Base-by-base conservation (phyloP, 2,113 vertebrate genomes). In the Equus quagga region DNA sequence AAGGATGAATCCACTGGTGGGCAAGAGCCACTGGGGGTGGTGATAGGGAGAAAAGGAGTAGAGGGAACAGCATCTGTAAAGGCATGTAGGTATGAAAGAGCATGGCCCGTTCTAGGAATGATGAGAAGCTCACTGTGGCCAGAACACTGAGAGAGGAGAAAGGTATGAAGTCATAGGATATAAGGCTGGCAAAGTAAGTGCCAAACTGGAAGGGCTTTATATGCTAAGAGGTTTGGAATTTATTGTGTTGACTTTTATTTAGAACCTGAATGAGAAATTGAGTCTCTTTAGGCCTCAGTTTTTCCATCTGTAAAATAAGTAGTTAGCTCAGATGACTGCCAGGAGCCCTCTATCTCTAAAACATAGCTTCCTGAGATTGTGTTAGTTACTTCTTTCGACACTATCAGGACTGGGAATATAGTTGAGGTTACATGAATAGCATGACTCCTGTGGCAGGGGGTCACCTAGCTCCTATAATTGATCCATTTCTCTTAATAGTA, bases 401-500 rank as follows among this genome's bases (percentile, higher is more conserved):
- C 2, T 79, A 2, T 76, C 19, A 26, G 28, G 7, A 15, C 24
- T 92, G 44, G 33, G 26, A 60, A 41, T 2, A 14, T 64, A 23
- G 8, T n/a, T 44, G 23, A 46, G 14, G 9, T 80, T 81, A 44
- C 73, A 26, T 24, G 64, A 93, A 62, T 70, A 49, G 5, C 28
- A 18, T 51, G 54, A 13, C 10, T 31, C 54, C 11, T n/a, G 0
- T 41, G 23, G 19, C 31, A 1, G 4, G 41, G 7, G 8, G 5
- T 67, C 41, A 49, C 73, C 23, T 51, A 33, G 23, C 33, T 49
- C n/a, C 64, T 81, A 7, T 60, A 44, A 76, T 44, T 44, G 44
- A 26, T 54, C 69, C 64, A 51, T 87, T 95, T 96, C 23, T 93
- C 17, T 49, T 41, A 67, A 75, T 73, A 84, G 44, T 81, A 56